Evolutionary conservation across 2,113 vertebrate genomes (phyloP).

Genomic region (Octodon degus): DNA sequence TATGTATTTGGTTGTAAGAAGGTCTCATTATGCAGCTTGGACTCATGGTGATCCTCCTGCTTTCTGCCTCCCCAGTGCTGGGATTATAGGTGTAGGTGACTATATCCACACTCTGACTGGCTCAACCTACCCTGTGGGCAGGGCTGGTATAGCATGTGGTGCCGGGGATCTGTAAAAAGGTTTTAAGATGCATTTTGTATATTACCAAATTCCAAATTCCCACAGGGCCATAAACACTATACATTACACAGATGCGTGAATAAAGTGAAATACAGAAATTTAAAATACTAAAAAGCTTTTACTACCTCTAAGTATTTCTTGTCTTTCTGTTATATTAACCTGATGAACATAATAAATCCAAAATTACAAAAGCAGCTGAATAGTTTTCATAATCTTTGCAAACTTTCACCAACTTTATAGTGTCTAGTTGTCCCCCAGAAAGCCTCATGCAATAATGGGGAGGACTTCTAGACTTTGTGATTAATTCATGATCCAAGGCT

Average conservation of each 20-base stretch:
- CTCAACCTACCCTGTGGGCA: too few species aligned
- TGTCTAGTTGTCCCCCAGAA: too few species aligned
- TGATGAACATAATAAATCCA: not conserved
- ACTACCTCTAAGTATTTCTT: not conserved
- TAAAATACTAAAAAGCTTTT: not conserved
- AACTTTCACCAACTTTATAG: not conserved
- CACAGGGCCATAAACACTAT: not conserved
- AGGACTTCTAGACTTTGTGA: too few species aligned
- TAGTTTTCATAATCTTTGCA: not conserved
- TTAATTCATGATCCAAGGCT: too few species aligned
- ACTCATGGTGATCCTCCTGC: too few species aligned
- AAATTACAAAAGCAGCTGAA: not conserved
- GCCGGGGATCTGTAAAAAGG: not conserved
- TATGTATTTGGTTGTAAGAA: too few species aligned
- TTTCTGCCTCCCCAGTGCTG: too few species aligned
- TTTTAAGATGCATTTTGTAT: not conserved
- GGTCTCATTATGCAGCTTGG: too few species aligned
- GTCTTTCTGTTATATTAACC: not conserved
- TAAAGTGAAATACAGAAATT: not conserved
- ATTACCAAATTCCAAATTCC: not conserved
- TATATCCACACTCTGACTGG: too few species aligned
- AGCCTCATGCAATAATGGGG: too few species aligned
- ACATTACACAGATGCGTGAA: not conserved
- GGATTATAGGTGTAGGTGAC: too few species aligned
- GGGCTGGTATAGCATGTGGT: too few species aligned